Base-by-base conservation (phyloP, 2,888 invertebrate species). In the Chesias legatella region DNA sequence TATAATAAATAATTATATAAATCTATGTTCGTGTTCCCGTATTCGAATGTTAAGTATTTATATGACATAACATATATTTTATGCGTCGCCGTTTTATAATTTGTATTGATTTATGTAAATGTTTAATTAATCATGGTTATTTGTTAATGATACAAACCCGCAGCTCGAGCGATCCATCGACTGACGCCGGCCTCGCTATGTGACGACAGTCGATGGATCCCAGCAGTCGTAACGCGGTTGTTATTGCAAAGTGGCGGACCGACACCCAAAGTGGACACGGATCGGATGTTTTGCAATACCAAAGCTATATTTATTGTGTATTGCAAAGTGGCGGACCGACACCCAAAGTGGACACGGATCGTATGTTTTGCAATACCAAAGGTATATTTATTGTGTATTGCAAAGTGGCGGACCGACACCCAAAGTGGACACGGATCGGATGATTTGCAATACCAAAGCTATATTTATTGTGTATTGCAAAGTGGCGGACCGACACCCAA, bases 11-110 rank as follows among this genome's bases (percentile, higher is more conserved):
- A 36, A 45, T 33, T 28, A 36, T 40, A 36, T 36, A 70, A 70
- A 67, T 73, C 60, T 73, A 63, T 74, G 69, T 75, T 65, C 69
- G 76, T 73, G 75, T 75, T 71, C 64, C 67, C 67, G 57, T 69
- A 61, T 62, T 59, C 58, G 60, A 56, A 51, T 59, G 64, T 65
- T 66, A 59, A 57, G 53, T 66, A 58, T 61, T 56, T 13, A 56
- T n/a, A n/a, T n/a, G n/a, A n/a, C n/a, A n/a, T 58, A 51, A 56
- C 52, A 54, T 58, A 53, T 56, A 53, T 53, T 55, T 56, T 54
- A 40, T 41, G 42, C 39, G 40, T 41, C 30, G 48, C 42, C 41
- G 50, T 48, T 41, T 47, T 53, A 17, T 46, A 29, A 48, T 54
- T 57, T 53, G 49, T 56, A 48, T 55, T 53, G 22, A 44, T 45